phyloP scores from a whole-genome alignment of 1,140 invertebrate genomes.

The Polypedilum vanderplanki region DNA sequence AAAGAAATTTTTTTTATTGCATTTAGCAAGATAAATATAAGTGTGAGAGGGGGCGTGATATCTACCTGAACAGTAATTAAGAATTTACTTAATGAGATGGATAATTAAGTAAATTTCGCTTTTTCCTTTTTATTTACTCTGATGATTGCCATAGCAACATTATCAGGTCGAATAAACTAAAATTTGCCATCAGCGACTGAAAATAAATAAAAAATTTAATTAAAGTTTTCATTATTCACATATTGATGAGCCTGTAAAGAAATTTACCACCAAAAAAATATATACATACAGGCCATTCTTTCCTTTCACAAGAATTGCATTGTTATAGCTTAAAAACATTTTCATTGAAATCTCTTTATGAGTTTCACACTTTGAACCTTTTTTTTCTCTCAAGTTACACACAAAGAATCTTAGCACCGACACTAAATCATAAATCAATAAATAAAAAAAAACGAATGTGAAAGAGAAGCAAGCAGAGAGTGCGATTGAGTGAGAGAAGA shows the following conservation, averaged over 20 bases:
- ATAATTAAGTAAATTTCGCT: no score
- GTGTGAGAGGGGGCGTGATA: no score
- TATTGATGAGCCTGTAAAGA: not conserved
- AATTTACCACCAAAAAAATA: constrained; percentile 5
- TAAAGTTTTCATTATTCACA: not conserved
- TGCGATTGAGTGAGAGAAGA: no score
- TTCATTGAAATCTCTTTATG: constrained; percentile 10
- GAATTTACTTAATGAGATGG: no score
- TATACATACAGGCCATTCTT: not conserved
- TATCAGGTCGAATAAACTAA: not conserved
- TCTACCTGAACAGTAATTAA: no score
- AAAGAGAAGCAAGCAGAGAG: not conserved
- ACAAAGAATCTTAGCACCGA: constrained; percentile 9
- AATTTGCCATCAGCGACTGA: not conserved
- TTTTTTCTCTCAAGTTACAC: not conserved
- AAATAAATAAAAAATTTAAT: not conserved
- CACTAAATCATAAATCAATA: constrained; percentile 19
- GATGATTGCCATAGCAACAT: no score
- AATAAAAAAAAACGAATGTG: constrained; percentile 3
- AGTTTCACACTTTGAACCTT: constrained; percentile 17
- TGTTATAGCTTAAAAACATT: not conserved
- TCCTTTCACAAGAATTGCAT: constrained; percentile 5
- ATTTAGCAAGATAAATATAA: no score
- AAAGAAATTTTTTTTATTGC: no score
- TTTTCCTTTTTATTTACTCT: no score